These are phyloP conservation scores for Onychostoma macrolepis DNA, from an alignment of 2,113 vertebrate genomes.

Conservation along the genomic window DNA sequence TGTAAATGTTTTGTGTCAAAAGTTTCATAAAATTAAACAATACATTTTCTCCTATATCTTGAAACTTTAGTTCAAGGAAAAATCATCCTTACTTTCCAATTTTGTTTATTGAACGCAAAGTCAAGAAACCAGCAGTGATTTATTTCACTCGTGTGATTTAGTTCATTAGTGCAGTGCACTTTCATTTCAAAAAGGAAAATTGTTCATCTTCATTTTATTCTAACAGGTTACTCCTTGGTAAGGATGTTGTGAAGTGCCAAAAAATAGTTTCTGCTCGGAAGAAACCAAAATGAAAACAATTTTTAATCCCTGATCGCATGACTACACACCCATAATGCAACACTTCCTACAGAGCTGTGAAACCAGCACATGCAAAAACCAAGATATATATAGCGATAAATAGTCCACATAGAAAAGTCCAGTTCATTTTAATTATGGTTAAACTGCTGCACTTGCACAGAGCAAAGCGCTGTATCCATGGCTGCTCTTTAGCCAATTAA, in stretches of 20 bases:
- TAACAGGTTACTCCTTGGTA: no score
- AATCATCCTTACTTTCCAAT: not conserved
- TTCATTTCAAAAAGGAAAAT: not conserved
- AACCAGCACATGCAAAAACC: not conserved
- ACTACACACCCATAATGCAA: not conserved
- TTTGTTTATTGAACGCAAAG: not conserved
- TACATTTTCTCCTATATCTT: not conserved
- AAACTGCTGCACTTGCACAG: not conserved
- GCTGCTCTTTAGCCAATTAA: slow-evolving; percentile 45
- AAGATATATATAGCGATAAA: not conserved
- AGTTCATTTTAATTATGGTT: not conserved
- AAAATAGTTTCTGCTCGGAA: no score
- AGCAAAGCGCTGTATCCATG: not conserved
- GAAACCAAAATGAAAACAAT: no score
- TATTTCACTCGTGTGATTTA: no score
- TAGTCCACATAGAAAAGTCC: not conserved
- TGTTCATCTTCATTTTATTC: no score
- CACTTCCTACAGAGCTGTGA: not conserved
- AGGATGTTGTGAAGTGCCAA: no score
- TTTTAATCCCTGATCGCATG: no score
- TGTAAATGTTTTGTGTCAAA: not conserved
- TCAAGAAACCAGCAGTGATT: not conserved
- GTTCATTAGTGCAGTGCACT: not conserved
- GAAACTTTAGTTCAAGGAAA: not conserved
- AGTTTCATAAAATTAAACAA: not conserved